A percentile compares a stretch with the other conserved stretches of the same genome.
These are phyloP conservation scores for Ophthalmotilapia sp. DNA, from an alignment of 2,113 vertebrate species.

Conservation along the genomic window DNA sequence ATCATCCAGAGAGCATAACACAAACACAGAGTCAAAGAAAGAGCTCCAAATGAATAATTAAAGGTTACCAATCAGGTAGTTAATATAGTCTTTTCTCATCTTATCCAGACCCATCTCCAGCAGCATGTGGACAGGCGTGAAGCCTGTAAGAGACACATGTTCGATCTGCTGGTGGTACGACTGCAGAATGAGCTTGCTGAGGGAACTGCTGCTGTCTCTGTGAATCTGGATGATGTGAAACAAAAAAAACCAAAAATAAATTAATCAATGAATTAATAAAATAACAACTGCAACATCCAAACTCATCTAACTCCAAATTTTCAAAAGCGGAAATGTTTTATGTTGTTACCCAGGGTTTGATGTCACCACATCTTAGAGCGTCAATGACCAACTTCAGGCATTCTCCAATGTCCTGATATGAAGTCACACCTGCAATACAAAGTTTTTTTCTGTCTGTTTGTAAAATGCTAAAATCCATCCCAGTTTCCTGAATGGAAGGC, in stretches of 20 bases:
- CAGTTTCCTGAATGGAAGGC: neutral
- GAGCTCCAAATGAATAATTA: neutral
- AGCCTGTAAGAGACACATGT: slow-evolving; percentile 74
- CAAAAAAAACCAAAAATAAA: rapidly evolving
- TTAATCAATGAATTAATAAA: neutral
- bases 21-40: neutral
- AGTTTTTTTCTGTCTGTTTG: neutral
- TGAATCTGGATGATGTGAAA: slow-evolving; percentile 75
- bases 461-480: neutral
- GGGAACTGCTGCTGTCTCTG: slow-evolving; percentile 83
- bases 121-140: slow-evolving; percentile 82
- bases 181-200: slow-evolving; percentile 86
- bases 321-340: neutral
- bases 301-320: neutral
- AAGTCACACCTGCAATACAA: slow-evolving; percentile 75
- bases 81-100: slow-evolving; percentile 93
- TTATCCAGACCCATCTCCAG: slow-evolving; percentile 94
- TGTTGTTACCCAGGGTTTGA: slow-evolving; percentile 88
- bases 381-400: slow-evolving; percentile 82
- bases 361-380: slow-evolving; percentile 76
- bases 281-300: neutral
- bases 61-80: slow-evolving; percentile 85
- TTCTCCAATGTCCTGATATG: slow-evolving; percentile 83
- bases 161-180: slow-evolving; percentile 83
- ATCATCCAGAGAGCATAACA: neutral